phyloP scores from a whole-genome alignment of 2,888 invertebrate genomes.

The Zygogramma bicolorata region DNA sequence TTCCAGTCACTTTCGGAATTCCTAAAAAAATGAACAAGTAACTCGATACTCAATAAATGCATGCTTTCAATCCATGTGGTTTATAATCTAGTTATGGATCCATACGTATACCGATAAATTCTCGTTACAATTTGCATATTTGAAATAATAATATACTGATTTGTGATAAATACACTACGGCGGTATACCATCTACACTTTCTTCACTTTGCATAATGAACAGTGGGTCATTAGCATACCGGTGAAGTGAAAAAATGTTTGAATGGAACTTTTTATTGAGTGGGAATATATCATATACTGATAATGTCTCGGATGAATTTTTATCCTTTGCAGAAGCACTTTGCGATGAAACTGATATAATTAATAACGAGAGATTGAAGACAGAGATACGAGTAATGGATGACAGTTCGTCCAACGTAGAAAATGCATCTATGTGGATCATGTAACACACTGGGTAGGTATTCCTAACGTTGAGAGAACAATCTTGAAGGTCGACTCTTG shows the following conservation, averaged over 20 bases:
- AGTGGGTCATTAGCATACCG: conserved; percentile 22
- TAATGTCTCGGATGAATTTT: conserved; percentile 16
- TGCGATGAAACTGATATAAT: conserved; percentile 21
- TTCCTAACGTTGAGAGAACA: background rate
- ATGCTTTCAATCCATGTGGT: conserved; percentile 1
- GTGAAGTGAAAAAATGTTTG: background rate
- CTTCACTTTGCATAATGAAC: conserved; percentile 30
- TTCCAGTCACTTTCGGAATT: background rate
- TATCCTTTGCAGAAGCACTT: conserved; percentile 9
- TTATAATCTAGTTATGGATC: conserved; percentile 24
- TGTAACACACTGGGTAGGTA: background rate
- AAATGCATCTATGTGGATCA: background rate
- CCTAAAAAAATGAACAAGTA: background rate
- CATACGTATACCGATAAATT: conserved; percentile 23
- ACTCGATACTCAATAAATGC: conserved; percentile 9
- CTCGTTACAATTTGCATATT: conserved; percentile 16
- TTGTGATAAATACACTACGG: conserved; percentile 21
- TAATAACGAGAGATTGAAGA: conserved; percentile 10
- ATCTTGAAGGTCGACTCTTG: too few relatives aligned
- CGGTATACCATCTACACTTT: conserved; percentile 17
- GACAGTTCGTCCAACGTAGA: background rate
- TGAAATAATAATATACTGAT: conserved; percentile 25
- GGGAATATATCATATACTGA: background rate
- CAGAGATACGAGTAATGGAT: background rate
- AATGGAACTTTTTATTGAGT: background rate